phyloP scores from a whole-genome alignment of 2,797 vertebrate species.

The Labeo calbasu region DNA sequence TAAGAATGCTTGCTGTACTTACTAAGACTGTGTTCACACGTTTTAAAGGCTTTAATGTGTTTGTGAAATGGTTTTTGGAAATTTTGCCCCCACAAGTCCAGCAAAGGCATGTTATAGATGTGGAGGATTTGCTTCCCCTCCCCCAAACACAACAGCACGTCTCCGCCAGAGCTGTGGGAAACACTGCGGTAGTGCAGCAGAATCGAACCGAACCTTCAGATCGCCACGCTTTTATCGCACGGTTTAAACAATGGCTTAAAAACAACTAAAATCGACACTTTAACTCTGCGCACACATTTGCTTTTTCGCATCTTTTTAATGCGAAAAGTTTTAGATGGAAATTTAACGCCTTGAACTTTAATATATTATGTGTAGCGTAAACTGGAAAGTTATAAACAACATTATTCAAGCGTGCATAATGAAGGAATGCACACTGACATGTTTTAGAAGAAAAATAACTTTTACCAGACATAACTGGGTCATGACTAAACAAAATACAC shows the following conservation, averaged over 20 bases:
- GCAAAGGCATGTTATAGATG: conserved; percentile 20
- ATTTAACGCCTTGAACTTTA: not conserved
- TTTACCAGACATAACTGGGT: conserved; percentile 7
- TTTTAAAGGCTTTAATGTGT: not conserved
- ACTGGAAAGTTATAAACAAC: not conserved
- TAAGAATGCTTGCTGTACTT: not conserved
- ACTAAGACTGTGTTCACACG: not conserved
- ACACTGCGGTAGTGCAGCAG: conserved; percentile 14
- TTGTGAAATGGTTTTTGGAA: not conserved
- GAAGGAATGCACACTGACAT: conserved; percentile 14
- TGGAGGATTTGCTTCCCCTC: conserved; percentile 71
- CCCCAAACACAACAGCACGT: conserved; percentile 87
- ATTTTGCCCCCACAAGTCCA: conserved; percentile 14
- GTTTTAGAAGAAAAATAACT: conserved; percentile 1
- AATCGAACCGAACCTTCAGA: conserved; percentile 23
- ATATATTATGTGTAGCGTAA: not conserved
- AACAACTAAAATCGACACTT: not conserved
- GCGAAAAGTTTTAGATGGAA: not conserved
- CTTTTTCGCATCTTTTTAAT: not conserved
- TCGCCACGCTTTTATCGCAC: not conserved
- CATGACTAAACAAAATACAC: conserved; percentile 27
- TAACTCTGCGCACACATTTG: no score
- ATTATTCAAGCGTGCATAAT: not conserved
- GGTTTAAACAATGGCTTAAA: not conserved
- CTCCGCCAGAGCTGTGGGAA: conserved; percentile 73